Base-by-base conservation (phyloP, 2,113 vertebrate species). In the Salvator merianae region DNA sequence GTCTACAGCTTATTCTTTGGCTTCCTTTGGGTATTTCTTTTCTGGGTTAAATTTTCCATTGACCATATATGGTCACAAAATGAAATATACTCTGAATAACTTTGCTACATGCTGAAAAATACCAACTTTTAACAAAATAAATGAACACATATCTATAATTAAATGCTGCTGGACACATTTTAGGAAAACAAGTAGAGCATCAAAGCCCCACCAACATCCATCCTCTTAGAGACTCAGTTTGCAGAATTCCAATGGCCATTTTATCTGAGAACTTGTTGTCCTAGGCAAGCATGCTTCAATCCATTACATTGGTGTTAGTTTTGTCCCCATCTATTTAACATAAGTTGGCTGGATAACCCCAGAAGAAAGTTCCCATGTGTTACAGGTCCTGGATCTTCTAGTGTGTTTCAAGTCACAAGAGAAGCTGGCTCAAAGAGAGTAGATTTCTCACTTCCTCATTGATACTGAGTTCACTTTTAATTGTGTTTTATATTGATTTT, bases 51-150 rank as follows among this genome's bases (percentile, higher is more conserved):
- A 89, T 88, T 79, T 90, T 75, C 53, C 88, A 90, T 26, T 86
- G 77, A 63, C 90, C 92, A 89, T 90, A 90, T 84, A 90, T 83
- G 92, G 93, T 0, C 85, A 88, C 6, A 78, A 79, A 69, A 89
- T 70, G 81, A 66, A 77, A 79, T 32, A 69, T 32, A 71, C 55
- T 72, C 68, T 73, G 72, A 85, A 65, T 71, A 72, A 75, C 53
- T 9, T 65, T 20, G 77, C 38, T 71, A 72, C 59, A 78, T 32
- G 73, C 62, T 0, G 36, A 24, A 73, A 68, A 78, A 85, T 88
- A 63, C 0, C 0, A 70, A 84, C 85, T 87, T 90, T 87, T 87
- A 85, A 87, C 85, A 24, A 73, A 73, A 76, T 89, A 90, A 81
- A 86, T 62, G 83, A 76, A 86, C 66, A 20, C 16, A 20, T 59